Base-by-base conservation (phyloP, 2,113 vertebrate species). In the Apeltes quadracus region DNA sequence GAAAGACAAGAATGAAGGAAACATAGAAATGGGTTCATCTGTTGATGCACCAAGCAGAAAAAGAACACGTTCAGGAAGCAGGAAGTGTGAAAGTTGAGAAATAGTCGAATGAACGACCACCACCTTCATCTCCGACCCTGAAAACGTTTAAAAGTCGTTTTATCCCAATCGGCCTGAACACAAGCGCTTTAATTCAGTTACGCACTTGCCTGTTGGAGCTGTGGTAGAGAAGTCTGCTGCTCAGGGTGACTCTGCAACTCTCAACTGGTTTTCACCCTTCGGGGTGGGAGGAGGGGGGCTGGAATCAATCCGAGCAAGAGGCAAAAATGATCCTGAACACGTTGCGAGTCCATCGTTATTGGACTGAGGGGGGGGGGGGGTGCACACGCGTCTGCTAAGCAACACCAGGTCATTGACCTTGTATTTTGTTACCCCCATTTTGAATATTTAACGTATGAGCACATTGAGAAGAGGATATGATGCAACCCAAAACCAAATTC, bases 41-140 rank as follows among this genome's bases (percentile, higher is more conserved):
- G n/a, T 27, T 41, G 39, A 54, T n/a, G 48, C 39, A 70, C 15
- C 25, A 29, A 57, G 74, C 71, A 67, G 57, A 23, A 46, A 50
- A 64, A 14, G 22, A 66, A 70, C 14, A 2, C 11, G 32, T 22
- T 54, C 2, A 38, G 36, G 69, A 50, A 36, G 23, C 2, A 32
- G 16, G 44, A 56, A 39, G 23, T 22, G 55, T 48, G 36, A 63
- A 15, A 29, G 34, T 27, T 18, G 57, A 69, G 20, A 15, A 70
- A 20, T 8, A 0, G 0, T 29, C 20, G 48, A 72, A 41, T 50
- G 9, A 72, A 41, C 41, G 9, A 58, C 34, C 5, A 14, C 1
- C 20, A n/a, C 34, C 34, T n/a, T 34, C 54, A 34, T 56, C 54
- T 34, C 15, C 9, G 32, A 27, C 27, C 3, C 3, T 56, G 29